Percentiles rank a stretch among this genome's conserved stretches.
phyloP scores from a whole-genome alignment of 2,888 invertebrate genomes.

The Xestia sexstrigata region DNA sequence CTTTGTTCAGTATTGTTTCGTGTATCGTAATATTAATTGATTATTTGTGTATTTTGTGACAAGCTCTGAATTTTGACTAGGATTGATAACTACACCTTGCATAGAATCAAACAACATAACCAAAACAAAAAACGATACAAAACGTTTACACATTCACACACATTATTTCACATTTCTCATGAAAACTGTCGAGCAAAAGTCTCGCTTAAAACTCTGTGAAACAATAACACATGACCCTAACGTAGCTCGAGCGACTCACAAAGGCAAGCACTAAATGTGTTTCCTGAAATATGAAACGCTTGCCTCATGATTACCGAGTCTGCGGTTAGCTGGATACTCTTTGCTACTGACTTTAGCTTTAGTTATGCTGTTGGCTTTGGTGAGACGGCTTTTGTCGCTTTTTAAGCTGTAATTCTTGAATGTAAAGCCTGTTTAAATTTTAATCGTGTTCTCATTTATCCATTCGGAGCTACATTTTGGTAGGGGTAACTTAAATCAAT shows the following conservation, averaged over 20 bases:
- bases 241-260: slow-evolving; percentile 41
- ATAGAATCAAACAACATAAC: neutral
- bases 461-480: neutral
- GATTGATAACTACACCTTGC: too few relatives aligned
- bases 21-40: too few relatives aligned
- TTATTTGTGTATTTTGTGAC: too few relatives aligned
- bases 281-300: slow-evolving; percentile 73
- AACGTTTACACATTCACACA: neutral
- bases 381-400: slow-evolving; percentile 9
- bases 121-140: neutral
- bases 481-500: neutral
- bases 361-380: neutral
- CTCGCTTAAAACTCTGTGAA: slow-evolving; percentile 27
- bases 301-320: slow-evolving; percentile 66
- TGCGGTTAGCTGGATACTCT: slow-evolving; percentile 43
- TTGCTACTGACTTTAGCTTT: slow-evolving; percentile 27
- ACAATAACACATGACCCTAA: slow-evolving; percentile 49
- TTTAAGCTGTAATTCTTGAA: neutral
- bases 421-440: neutral
- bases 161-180: slow-evolving; percentile 14
- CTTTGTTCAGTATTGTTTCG: too few relatives aligned
- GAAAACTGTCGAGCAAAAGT: slow-evolving; percentile 29
- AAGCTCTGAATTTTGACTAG: too few relatives aligned
- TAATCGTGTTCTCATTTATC: neutral
- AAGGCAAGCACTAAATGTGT: slow-evolving; percentile 69